These are phyloP conservation scores for Vimba vimba DNA, from an alignment of 2,113 vertebrate genomes.

Conservation along the genomic window DNA sequence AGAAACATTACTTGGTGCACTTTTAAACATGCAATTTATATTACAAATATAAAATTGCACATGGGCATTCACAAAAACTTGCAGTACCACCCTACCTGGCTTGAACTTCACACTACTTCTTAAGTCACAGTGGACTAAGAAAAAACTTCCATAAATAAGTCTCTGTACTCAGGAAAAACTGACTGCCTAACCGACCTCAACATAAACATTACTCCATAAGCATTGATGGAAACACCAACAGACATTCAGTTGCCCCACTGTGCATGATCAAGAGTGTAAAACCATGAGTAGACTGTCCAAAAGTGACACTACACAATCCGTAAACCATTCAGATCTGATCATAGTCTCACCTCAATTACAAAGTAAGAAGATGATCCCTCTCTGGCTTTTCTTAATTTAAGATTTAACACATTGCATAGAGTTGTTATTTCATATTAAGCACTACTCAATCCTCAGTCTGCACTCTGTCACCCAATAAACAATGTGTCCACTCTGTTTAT, in stretches of 20 bases:
- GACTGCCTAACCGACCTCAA: slow-evolving; percentile 52
- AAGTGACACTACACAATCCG: neutral
- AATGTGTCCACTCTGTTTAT: neutral
- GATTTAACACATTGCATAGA: too few species aligned
- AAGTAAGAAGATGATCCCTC: neutral
- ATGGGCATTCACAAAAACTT: neutral
- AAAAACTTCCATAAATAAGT: slow-evolving; percentile 30
- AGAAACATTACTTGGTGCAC: neutral
- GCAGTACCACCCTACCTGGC: neutral
- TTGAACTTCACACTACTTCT: neutral
- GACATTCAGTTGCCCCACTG: slow-evolving; percentile 59
- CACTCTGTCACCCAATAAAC: slow-evolving; percentile 9
- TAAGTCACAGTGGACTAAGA: neutral
- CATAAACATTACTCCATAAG: slow-evolving; percentile 74
- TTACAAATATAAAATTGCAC: neutral
- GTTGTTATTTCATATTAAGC: too few species aligned
- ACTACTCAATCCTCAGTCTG: neutral
- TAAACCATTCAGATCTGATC: neutral
- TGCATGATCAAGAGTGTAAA: slow-evolving; percentile 37
- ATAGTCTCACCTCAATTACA: neutral
- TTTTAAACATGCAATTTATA: neutral
- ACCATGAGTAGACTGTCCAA: slow-evolving; percentile 50
- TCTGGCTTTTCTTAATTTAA: too few species aligned
- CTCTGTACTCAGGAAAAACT: slow-evolving; percentile 57
- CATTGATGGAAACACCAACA: slow-evolving; percentile 63